phyloP scores from a whole-genome alignment of 2,797 vertebrate genomes.

The Liasis olivaceus region DNA sequence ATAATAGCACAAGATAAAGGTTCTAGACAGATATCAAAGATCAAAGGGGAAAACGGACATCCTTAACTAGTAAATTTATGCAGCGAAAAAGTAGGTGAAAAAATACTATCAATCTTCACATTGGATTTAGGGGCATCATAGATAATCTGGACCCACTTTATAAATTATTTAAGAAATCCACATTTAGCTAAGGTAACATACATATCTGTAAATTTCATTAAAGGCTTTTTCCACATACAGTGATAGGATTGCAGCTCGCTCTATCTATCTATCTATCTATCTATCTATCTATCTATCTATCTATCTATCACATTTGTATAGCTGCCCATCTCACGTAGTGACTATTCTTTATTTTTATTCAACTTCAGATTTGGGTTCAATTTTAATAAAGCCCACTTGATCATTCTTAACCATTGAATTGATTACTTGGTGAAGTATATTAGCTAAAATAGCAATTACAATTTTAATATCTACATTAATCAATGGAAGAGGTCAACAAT shows the following conservation, averaged over 20 bases:
- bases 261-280: no score
- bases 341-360: background rate
- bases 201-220: background rate
- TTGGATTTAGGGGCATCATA: background rate
- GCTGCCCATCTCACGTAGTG: background rate
- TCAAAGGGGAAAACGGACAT: background rate
- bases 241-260: background rate
- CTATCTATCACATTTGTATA: background rate
- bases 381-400: background rate
- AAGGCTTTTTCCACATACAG: background rate
- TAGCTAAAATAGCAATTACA: background rate
- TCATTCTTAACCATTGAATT: background rate
- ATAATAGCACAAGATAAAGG: background rate
- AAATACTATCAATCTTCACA: background rate
- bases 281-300: no score
- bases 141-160: background rate
- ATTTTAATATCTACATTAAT: background rate
- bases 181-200: background rate
- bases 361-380: background rate
- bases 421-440: background rate
- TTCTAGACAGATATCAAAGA: background rate
- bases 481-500: background rate
- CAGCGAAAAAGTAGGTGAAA: background rate
- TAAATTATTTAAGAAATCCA: background rate
- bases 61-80: background rate